These are phyloP conservation scores for Lynx canadensis DNA, from an alignment of 2,113 vertebrate genomes.

Conservation along the genomic window DNA sequence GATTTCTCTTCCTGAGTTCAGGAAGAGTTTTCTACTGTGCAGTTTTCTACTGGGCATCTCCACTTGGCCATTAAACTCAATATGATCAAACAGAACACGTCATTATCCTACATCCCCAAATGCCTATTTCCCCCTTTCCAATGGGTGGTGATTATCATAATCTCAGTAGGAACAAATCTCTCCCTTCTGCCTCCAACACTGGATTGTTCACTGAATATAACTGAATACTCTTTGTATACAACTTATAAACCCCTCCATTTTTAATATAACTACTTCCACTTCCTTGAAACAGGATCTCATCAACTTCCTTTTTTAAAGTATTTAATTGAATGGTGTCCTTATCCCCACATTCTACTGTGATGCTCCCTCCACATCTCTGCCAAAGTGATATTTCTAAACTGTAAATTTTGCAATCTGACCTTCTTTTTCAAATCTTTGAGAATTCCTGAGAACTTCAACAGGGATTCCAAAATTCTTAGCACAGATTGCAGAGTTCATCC, in stretches of 20 bases:
- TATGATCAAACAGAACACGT: not conserved
- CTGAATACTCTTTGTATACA: not conserved
- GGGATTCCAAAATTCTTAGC: not conserved
- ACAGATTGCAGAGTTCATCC: not conserved
- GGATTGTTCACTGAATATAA: not conserved
- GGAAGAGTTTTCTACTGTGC: not conserved
- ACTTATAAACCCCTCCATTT: not conserved
- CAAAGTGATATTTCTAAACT: not conserved
- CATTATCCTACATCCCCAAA: not conserved
- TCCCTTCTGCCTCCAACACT: not conserved
- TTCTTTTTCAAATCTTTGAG: not conserved
- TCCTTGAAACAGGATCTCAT: not conserved
- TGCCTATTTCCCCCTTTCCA: not conserved
- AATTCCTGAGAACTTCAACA: not conserved
- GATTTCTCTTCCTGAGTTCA: not conserved
- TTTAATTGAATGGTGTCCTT: not conserved
- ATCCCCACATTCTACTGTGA: not conserved
- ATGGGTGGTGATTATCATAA: not conserved
- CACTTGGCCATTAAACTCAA: not conserved
- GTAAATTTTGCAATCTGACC: not conserved
- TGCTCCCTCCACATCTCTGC: not conserved
- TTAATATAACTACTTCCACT: not conserved
- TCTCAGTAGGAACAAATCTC: not conserved
- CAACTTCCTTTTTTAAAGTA: not conserved
- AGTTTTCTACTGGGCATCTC: not conserved